Evolutionary conservation across 2,888 invertebrate genomes (phyloP).

Genomic region (Aleiodes testaceus): DNA sequence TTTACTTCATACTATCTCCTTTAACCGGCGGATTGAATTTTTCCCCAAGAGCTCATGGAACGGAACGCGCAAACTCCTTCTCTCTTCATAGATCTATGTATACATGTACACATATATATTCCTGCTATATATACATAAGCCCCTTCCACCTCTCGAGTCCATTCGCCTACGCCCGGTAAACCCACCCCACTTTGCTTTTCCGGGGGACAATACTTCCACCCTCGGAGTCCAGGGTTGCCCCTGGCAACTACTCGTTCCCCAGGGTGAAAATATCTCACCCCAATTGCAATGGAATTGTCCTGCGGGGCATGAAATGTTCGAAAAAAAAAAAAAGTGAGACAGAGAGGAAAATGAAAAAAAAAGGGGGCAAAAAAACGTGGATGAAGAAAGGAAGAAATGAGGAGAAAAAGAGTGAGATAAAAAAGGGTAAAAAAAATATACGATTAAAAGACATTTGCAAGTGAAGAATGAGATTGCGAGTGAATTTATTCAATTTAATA

Average conservation of each 20-base stretch:
- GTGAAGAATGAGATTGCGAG: slow-evolving; percentile 38
- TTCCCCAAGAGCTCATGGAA: slow-evolving; percentile 59
- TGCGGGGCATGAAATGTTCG: slow-evolving; percentile 44
- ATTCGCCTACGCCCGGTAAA: slow-evolving; percentile 40
- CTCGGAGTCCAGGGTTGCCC: slow-evolving; percentile 67
- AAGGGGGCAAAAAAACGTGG: slow-evolving; percentile 39
- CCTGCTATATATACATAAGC: too few relatives aligned
- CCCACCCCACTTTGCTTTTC: slow-evolving; percentile 49
- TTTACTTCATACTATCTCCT: slow-evolving; percentile 63
- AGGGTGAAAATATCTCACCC: slow-evolving; percentile 55
- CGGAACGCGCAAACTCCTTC: slow-evolving; percentile 50
- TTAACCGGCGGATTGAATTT: slow-evolving; percentile 71
- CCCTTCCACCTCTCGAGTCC: slow-evolving; percentile 22
- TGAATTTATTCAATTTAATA: background rate
- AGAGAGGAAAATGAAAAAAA: slow-evolving; percentile 43
- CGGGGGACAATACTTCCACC: slow-evolving; percentile 67
- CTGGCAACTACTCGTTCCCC: slow-evolving; percentile 66
- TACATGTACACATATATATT: background rate
- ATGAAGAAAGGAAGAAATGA: slow-evolving; percentile 41
- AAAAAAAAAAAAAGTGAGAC: slow-evolving; percentile 42
- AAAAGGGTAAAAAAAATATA: slow-evolving; percentile 28
- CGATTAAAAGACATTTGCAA: slow-evolving; percentile 12
- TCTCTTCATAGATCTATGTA: background rate
- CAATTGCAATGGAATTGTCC: slow-evolving; percentile 68
- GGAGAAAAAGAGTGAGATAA: slow-evolving; percentile 45